Conservation (phyloP, 2,888 invertebrate species). For the Melinopterus prodromus region DNA sequence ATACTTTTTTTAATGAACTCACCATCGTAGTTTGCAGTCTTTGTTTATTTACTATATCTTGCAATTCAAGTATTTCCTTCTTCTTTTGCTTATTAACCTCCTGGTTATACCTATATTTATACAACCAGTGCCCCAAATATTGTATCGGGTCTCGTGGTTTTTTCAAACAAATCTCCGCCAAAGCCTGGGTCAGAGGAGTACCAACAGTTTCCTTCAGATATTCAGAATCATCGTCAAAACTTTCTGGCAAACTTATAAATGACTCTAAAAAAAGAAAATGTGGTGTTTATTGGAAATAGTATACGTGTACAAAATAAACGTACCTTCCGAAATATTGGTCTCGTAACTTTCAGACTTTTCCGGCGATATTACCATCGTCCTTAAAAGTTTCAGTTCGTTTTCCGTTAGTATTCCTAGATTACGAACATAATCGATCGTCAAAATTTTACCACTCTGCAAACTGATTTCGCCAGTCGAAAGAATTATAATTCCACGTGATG, state of each 20-base stretch:
- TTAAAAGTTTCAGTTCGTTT: background rate
- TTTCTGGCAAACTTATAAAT: background rate
- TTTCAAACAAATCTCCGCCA: constrained; percentile 60
- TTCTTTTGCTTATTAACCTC: constrained; percentile 53
- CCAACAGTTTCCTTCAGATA: constrained; percentile 57
- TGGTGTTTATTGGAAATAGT: background rate
- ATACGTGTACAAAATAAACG: background rate
- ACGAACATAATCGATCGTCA: background rate
- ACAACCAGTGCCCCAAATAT: constrained; percentile 62
- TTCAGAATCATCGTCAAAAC: constrained; percentile 49
- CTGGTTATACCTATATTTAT: constrained; percentile 61
- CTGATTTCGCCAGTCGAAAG: background rate
- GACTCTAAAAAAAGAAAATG: background rate
- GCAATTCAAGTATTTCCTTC: constrained; percentile 53
- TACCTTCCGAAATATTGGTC: background rate
- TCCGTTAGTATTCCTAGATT: background rate
- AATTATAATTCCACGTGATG: background rate
- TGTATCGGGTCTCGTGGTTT: constrained; percentile 62
- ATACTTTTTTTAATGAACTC: no score
- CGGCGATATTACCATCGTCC: background rate
- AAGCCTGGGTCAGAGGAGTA: constrained; percentile 57
- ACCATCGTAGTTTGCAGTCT: background rate
- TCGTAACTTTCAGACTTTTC: background rate
- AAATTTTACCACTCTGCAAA: background rate
- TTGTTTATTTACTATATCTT: background rate